Evolutionary conservation across 2,797 vertebrate species (phyloP).

Genomic region (Sparus aurata): DNA sequence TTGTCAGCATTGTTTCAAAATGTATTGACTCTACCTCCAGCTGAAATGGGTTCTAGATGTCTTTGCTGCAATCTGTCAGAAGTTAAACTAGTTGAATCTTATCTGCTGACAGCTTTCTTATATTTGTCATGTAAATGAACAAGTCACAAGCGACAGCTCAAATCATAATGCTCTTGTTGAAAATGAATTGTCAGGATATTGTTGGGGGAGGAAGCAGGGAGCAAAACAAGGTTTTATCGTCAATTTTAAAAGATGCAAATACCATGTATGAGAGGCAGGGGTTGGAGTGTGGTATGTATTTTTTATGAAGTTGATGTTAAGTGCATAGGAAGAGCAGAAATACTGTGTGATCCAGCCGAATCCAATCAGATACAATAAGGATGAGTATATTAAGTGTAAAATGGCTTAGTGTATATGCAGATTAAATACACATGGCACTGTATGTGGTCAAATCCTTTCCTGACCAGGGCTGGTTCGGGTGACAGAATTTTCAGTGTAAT

Average conservation of each 20-base stretch:
- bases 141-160: neutral
- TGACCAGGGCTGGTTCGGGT: slow-evolving; percentile 11
- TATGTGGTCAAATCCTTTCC: slow-evolving; percentile 31
- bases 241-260: slow-evolving; percentile 14
- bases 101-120: slow-evolving; percentile 3
- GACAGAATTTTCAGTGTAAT: neutral
- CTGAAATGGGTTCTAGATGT: neutral
- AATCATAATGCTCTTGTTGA: slow-evolving; percentile 1
- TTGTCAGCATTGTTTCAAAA: neutral
- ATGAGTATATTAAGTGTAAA: slow-evolving; percentile 26
- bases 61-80: slow-evolving; percentile 1
- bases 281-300: neutral
- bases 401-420: slow-evolving; percentile 40
- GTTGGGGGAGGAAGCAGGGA: slow-evolving; percentile 10
- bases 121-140: slow-evolving; percentile 17
- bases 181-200: neutral
- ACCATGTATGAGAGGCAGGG: neutral
- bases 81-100: slow-evolving; percentile 20
- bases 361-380: slow-evolving; percentile 24
- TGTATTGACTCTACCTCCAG: neutral
- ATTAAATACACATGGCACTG: slow-evolving; percentile 42
- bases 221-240: neutral
- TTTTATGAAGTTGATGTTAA: neutral
- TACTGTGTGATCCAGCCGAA: slow-evolving; percentile 22
- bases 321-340: neutral